A percentile compares a stretch with the other conserved stretches of the same genome.
Evolutionary conservation across 2,113 vertebrate species (phyloP).

Genomic region (Menura novaehollandiae): DNA sequence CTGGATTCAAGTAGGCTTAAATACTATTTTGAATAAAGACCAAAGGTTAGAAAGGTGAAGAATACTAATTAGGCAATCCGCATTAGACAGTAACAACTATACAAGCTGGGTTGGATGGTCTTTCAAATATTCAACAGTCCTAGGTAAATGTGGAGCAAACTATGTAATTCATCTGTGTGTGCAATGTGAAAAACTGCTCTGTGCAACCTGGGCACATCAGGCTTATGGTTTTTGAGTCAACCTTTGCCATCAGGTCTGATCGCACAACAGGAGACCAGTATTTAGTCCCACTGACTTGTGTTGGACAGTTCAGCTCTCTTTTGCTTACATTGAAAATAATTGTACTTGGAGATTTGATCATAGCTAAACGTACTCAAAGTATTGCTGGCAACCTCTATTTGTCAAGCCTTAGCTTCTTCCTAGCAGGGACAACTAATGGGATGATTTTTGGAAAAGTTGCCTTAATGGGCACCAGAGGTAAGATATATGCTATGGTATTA

Average conservation of each 20-base stretch:
- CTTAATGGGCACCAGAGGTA: not conserved
- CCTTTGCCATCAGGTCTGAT: not conserved
- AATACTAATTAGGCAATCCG: not conserved
- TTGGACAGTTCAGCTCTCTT: not conserved
- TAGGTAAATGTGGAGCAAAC: not conserved
- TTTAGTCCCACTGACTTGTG: not conserved
- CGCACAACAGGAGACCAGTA: not conserved
- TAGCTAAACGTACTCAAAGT: not conserved
- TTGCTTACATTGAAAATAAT: not conserved
- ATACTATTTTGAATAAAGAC: not conserved
- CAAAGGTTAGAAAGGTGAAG: not conserved
- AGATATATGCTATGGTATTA: not conserved
- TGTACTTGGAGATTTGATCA: not conserved
- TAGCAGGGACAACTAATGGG: constrained; percentile 27
- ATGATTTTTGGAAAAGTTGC: not conserved
- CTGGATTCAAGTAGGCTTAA: not conserved
- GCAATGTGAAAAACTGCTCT: not conserved
- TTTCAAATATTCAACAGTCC: not conserved
- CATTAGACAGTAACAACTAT: not conserved
- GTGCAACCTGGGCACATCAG: not conserved
- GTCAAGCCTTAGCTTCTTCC: not conserved
- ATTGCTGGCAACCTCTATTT: not conserved
- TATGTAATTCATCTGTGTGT: not conserved
- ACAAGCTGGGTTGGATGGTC: not conserved
- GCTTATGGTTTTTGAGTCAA: not conserved